These are phyloP conservation scores for Ormia ochracea DNA, from an alignment of 2,888 invertebrate species.

Conservation along the genomic window DNA sequence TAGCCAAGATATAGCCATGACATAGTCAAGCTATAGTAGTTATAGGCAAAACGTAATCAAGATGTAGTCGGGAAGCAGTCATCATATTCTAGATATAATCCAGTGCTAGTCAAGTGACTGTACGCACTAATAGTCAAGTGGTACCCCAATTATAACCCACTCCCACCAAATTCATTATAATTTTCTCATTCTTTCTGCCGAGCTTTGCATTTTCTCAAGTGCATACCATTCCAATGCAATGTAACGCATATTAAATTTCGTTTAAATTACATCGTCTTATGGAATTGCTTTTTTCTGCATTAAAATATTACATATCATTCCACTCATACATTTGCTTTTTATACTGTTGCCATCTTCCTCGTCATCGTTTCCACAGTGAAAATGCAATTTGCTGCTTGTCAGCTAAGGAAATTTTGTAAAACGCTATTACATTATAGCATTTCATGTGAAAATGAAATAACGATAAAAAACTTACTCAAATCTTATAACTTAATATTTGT, in stretches of 20 bases:
- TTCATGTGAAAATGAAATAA: background rate
- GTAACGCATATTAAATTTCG: too few relatives aligned
- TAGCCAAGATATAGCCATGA: background rate
- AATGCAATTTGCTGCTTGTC: slow-evolving; percentile 13
- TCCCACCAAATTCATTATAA: too few relatives aligned
- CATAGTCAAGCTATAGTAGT: background rate
- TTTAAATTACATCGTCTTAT: background rate
- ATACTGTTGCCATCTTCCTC: background rate
- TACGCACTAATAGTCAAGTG: too few relatives aligned
- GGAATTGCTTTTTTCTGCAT: too few relatives aligned
- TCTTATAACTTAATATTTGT: background rate
- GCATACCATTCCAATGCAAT: too few relatives aligned
- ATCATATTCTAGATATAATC: too few relatives aligned
- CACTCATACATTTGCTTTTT: background rate
- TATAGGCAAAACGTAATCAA: too few relatives aligned
- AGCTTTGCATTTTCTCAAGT: too few relatives aligned
- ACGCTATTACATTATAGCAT: background rate
- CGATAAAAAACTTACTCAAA: background rate
- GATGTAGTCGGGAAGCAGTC: too few relatives aligned
- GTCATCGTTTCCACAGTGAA: background rate
- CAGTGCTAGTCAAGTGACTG: too few relatives aligned
- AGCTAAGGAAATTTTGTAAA: slow-evolving; percentile 1
- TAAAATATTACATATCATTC: background rate
- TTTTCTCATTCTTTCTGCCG: too few relatives aligned
- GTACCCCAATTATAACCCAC: too few relatives aligned